Evolutionary conservation across 1,140 invertebrate genomes (phyloP).

Genomic region (Caenorhabditis briggsae): DNA sequence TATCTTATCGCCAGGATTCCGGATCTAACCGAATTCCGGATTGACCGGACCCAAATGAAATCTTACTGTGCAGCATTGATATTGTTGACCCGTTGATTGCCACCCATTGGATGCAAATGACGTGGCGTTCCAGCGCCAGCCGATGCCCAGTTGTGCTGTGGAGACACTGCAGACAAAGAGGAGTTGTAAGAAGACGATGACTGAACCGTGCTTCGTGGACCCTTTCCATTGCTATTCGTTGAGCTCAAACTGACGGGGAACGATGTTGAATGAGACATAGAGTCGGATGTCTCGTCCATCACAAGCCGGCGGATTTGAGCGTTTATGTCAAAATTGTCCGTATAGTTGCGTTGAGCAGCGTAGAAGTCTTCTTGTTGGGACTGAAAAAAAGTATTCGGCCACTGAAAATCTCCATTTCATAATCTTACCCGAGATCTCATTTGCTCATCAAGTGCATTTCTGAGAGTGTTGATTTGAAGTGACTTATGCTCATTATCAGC

Average conservation of each 20-base stretch:
- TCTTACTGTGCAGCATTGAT: slow-evolving; percentile 25
- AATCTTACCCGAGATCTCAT: slow-evolving; percentile 49
- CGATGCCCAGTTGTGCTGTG: slow-evolving; percentile 64
- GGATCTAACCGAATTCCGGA: too few species aligned
- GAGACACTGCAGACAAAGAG: slow-evolving; percentile 70
- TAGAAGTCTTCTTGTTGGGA: slow-evolving; percentile 51
- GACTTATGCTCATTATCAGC: slow-evolving; percentile 81
- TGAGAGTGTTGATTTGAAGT: slow-evolving; percentile 79
- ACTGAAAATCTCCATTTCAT: background rate
- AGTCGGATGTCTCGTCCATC: slow-evolving; percentile 71
- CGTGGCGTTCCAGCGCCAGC: slow-evolving; percentile 62
- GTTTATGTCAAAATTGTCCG: slow-evolving; percentile 42
- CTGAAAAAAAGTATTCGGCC: background rate
- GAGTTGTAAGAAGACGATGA: slow-evolving; percentile 76
- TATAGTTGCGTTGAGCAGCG: slow-evolving; percentile 18
- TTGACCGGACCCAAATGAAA: too few species aligned
- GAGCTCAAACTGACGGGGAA: slow-evolving; percentile 74
- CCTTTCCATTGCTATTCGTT: slow-evolving; percentile 51
- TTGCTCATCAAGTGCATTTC: slow-evolving; percentile 78
- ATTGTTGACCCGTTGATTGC: slow-evolving; percentile 46
- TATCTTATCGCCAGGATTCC: too few species aligned
- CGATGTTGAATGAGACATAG: slow-evolving; percentile 76
- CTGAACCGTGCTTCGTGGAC: slow-evolving; percentile 57
- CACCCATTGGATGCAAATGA: slow-evolving; percentile 52
- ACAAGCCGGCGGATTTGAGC: slow-evolving; percentile 56